Evolutionary conservation across 2,888 invertebrate species (phyloP), one percentile per base, ranked within the genome.

Genomic region (Allacma fusca): DNA sequence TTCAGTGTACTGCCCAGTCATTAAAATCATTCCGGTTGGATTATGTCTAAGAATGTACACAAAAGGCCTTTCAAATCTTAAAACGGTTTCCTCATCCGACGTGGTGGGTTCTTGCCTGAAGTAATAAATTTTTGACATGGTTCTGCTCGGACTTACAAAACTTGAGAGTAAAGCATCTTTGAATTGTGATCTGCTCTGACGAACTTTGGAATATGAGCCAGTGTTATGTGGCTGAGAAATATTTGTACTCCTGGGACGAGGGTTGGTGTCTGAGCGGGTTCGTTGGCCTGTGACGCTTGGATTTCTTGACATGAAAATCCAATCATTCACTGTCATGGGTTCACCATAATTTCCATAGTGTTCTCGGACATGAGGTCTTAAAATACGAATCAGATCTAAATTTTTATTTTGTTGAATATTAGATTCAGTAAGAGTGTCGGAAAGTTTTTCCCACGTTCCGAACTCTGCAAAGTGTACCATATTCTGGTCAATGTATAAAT

Each of bases 11-110:
- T 82, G 83, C n/a, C 84, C 84, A 57, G 80, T 82, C 80, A 83
- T 80, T 13, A 96, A 88, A 85, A 96, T 93, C 88, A 95, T 91
- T 79, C 95, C 95, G n/a, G 95, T 93, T 0, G 95, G 95, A 87
- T 95, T 95, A 87, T 96, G 95, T 85, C 95, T 90, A 19, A 95
- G 93, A 84, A 94, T 93, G 87, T 93, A 96, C 29, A 96, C 88
- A 89, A 96, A 96, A 0, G 95, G 95, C 85, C 94, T 90, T 85
- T 96, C 95, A 86, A 94, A 92, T 84, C 93, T 91, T 85, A 96
- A 88, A 85, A 94, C 89, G 5, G 92, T 93, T 23, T 89, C 88
- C 71, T 93, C 91, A 23, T 43, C 92, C 89, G 93, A 93, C 80
- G 93, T 83, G 13, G 72, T 72, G 1, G 73, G 70, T 16, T 77